phyloP scores from a whole-genome alignment of 2,888 invertebrate species.

The Caenorhabditis japonica region DNA sequence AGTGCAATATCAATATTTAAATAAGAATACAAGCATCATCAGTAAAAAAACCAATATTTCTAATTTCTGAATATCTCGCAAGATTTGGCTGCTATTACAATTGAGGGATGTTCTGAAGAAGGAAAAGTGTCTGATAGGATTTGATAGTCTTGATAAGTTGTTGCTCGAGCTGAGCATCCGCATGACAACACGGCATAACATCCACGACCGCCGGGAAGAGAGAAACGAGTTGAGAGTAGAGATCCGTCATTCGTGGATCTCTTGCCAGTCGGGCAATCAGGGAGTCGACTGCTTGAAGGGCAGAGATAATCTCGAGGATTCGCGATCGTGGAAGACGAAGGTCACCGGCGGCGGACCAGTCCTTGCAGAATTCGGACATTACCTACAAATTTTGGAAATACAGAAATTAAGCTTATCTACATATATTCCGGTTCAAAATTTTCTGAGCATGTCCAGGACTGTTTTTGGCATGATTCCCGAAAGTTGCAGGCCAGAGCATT shows the following conservation, averaged over 20 bases:
- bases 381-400: no score
- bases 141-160: conserved; percentile 71
- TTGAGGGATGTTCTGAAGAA: conserved; percentile 67
- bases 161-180: conserved; percentile 68
- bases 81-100: conserved; percentile 17
- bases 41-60: no score
- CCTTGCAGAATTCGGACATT: conserved; percentile 55
- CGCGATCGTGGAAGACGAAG: conserved; percentile 68
- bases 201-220: conserved; percentile 73
- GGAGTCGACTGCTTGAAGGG: conserved; percentile 71
- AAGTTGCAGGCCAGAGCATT: no score
- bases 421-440: no score
- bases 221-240: conserved; percentile 65
- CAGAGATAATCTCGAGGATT: conserved; percentile 70
- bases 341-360: conserved; percentile 70
- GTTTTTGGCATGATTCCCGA: no score
- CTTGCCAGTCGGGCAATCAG: conserved; percentile 71
- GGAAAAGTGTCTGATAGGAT: conserved; percentile 73
- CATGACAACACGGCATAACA: conserved; percentile 69
- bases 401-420: no score
- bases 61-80: no score
- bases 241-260: conserved; percentile 50
- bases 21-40: no score
- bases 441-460: no score
- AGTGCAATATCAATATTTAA: no score